These are phyloP conservation scores for Poeciliopsis turrubarensis DNA, from an alignment of 2,113 vertebrate genomes.

Conservation along the genomic window DNA sequence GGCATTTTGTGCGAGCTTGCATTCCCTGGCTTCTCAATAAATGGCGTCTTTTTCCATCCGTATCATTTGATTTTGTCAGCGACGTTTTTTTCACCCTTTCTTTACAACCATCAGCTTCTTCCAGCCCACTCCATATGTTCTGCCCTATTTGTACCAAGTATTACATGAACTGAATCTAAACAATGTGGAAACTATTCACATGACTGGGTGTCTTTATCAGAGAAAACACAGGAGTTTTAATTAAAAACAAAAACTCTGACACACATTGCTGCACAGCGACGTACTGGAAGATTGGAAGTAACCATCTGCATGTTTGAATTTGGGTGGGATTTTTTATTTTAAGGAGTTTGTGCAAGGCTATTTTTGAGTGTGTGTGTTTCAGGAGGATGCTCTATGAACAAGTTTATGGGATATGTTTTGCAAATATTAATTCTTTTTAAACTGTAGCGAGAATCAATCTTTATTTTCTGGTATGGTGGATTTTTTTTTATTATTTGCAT, in stretches of 20 bases:
- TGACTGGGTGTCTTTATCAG: slow-evolving; percentile 64
- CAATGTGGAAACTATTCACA: slow-evolving; percentile 53
- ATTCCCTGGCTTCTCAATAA: neutral
- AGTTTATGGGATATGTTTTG: neutral
- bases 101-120: slow-evolving; percentile 7
- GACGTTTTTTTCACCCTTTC: slow-evolving; percentile 1
- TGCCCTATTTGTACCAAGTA: slow-evolving; percentile 15
- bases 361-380: neutral
- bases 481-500: neutral
- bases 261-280: slow-evolving; percentile 59
- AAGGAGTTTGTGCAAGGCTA: neutral
- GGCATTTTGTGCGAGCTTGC: neutral
- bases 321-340: neutral
- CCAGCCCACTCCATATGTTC: slow-evolving; percentile 43
- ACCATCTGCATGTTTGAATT: slow-evolving; percentile 10
- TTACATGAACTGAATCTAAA: slow-evolving; percentile 47
- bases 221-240: slow-evolving; percentile 68
- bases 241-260: slow-evolving; percentile 62
- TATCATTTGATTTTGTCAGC: slow-evolving; percentile 9
- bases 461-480: neutral
- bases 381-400: too few relatives aligned
- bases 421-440: neutral
- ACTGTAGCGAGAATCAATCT: neutral
- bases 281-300: slow-evolving; percentile 34
- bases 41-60: neutral